Evolutionary conservation across 2,113 vertebrate species (phyloP).

Genomic region (Oceanites oceanicus): DNA sequence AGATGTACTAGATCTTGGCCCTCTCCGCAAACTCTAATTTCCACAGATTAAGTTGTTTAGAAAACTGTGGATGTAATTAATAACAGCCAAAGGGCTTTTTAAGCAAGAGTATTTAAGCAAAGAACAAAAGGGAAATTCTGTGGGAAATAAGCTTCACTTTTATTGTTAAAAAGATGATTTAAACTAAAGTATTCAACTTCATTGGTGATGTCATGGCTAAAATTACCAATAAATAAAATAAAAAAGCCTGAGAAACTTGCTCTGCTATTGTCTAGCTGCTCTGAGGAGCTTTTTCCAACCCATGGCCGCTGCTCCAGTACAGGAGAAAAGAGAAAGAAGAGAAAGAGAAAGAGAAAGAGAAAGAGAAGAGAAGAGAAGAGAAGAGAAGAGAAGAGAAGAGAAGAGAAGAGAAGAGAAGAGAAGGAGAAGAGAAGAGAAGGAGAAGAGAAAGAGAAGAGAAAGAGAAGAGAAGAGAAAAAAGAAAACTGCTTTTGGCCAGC

Average conservation of each 20-base stretch:
- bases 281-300: fast-evolving
- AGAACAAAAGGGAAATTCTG: neutral
- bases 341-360: no score
- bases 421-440: neutral
- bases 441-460: no score
- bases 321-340: neutral
- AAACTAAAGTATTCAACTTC: neutral
- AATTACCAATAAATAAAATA: neutral
- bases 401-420: neutral
- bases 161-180: neutral
- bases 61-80: neutral
- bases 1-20: neutral
- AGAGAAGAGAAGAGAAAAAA: neutral
- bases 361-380: no score
- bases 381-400: neutral
- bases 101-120: neutral
- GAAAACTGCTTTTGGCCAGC: neutral
- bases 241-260: neutral
- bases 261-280: neutral
- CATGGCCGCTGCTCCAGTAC: fast-evolving
- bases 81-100: neutral
- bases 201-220: neutral
- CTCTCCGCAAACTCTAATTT: neutral
- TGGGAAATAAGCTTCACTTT: neutral
- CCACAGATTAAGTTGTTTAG: neutral